phyloP scores from a whole-genome alignment of 1,140 invertebrate species.

The Coptotermes formosanus region DNA sequence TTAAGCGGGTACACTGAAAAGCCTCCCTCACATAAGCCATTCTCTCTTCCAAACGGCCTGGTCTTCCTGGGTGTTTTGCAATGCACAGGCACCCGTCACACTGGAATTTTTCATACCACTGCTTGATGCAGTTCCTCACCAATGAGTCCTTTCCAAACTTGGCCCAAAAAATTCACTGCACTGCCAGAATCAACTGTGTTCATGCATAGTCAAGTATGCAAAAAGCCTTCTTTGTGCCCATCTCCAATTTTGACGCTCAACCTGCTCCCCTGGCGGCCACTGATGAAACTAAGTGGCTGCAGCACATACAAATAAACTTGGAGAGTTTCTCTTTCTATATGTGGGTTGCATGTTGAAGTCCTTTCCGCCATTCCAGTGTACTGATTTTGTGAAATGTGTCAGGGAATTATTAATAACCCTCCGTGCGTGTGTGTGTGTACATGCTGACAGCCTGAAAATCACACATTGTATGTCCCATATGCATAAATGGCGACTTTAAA shows the following conservation, averaged over 20 bases:
- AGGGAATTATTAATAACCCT: too few relatives aligned
- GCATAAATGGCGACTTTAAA: not conserved
- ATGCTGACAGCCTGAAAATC: too few relatives aligned
- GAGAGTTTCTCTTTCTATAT: too few relatives aligned
- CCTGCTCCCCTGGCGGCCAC: too few relatives aligned
- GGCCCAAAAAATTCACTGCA: not conserved
- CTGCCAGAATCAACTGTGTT: not conserved
- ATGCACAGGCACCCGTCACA: not conserved
- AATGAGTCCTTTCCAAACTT: not conserved
- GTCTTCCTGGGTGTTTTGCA: not conserved
- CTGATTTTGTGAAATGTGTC: too few relatives aligned
- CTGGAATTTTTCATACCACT: conserved; percentile 19
- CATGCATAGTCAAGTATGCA: not conserved
- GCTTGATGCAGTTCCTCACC: conserved; percentile 16
- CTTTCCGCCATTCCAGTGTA: too few relatives aligned
- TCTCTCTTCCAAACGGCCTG: conserved; percentile 15
- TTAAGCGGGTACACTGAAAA: not conserved
- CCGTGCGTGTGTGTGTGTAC: too few relatives aligned
- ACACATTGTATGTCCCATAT: too few relatives aligned
- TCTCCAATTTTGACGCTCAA: too few relatives aligned
- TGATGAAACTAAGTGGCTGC: too few relatives aligned
- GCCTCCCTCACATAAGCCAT: not conserved
- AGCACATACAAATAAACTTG: too few relatives aligned
- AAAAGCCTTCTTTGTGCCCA: not conserved
- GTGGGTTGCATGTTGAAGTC: too few relatives aligned